A percentile compares a stretch with the other conserved stretches of the same genome.
Evolutionary conservation across 2,888 invertebrate species (phyloP).

Genomic region (Athetis lepigone): DNA sequence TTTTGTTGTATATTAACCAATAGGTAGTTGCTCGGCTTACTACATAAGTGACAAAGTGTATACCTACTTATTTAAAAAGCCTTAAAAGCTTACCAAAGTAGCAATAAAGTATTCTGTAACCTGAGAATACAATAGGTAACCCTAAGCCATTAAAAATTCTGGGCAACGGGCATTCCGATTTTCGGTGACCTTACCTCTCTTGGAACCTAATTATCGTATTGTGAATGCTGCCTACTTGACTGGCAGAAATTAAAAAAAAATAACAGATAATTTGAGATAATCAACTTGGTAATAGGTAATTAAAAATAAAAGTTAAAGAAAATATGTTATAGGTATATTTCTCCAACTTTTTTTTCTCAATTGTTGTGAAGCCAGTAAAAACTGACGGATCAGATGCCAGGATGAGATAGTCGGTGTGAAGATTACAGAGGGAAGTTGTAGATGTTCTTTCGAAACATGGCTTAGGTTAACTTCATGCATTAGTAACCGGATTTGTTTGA

Average conservation of each 20-base stretch:
- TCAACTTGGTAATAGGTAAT: not conserved
- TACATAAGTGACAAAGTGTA: too few species aligned
- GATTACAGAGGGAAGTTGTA: not conserved
- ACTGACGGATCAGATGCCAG: not conserved
- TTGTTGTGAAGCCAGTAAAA: not conserved
- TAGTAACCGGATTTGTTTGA: conserved; percentile 74
- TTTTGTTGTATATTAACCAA: not conserved
- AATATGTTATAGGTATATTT: too few species aligned
- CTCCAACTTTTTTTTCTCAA: too few species aligned
- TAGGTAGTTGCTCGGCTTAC: too few species aligned
- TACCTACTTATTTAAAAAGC: too few species aligned
- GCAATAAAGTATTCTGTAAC: too few species aligned
- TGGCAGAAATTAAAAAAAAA: not conserved
- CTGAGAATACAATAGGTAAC: not conserved
- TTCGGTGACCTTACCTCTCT: conserved; percentile 9
- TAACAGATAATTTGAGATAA: not conserved
- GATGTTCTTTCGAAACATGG: not conserved
- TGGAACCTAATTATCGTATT: too few species aligned
- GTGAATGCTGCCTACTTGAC: too few species aligned
- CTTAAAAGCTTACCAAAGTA: too few species aligned
- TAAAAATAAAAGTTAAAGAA: too few species aligned
- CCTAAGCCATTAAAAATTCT: not conserved
- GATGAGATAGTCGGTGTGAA: not conserved
- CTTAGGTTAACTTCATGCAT: conserved; percentile 24
- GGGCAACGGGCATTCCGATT: conserved; percentile 5